Evolutionary conservation across 2,888 invertebrate genomes (phyloP).

Genomic region (Mesorhabditis spiculigera): DNA sequence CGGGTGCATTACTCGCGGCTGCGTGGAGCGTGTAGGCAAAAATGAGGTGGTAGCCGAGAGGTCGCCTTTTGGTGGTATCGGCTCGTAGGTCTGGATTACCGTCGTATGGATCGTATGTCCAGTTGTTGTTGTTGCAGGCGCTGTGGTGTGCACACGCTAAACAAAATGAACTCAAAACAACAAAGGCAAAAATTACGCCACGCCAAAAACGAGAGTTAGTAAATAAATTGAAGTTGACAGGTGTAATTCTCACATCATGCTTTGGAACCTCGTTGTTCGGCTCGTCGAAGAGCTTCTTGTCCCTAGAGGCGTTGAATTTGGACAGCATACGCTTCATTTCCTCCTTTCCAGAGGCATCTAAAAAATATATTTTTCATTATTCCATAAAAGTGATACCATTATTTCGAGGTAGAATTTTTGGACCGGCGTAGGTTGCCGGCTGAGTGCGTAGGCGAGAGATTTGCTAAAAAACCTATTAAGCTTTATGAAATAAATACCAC

Average conservation of each 20-base stretch:
- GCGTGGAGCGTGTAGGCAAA: too few relatives aligned
- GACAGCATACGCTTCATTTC: not conserved
- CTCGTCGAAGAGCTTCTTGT: not conserved
- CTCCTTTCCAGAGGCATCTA: conserved; percentile 6
- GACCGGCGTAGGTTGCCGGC: not conserved
- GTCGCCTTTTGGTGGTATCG: not conserved
- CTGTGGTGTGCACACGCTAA: not conserved
- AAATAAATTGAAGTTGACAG: too few relatives aligned
- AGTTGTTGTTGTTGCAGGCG: not conserved
- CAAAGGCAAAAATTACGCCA: too few relatives aligned
- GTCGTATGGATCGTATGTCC: conserved; percentile 6
- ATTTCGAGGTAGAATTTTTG: not conserved
- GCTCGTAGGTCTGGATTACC: not conserved
- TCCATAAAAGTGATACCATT: not conserved
- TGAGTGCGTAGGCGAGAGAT: not conserved
- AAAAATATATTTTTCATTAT: not conserved
- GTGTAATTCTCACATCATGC: not conserved
- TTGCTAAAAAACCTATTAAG: not conserved
- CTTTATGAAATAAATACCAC: conserved; percentile 7
- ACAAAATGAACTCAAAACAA: not conserved
- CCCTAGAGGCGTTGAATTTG: not conserved
- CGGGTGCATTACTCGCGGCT: too few relatives aligned
- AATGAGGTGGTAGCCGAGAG: too few relatives aligned
- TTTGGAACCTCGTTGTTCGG: not conserved
- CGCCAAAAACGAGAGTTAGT: too few relatives aligned